A percentile compares a stretch with the other conserved stretches of the same genome.
phyloP scores from a whole-genome alignment of 2,888 invertebrate species.

The Lamproptera curius region DNA sequence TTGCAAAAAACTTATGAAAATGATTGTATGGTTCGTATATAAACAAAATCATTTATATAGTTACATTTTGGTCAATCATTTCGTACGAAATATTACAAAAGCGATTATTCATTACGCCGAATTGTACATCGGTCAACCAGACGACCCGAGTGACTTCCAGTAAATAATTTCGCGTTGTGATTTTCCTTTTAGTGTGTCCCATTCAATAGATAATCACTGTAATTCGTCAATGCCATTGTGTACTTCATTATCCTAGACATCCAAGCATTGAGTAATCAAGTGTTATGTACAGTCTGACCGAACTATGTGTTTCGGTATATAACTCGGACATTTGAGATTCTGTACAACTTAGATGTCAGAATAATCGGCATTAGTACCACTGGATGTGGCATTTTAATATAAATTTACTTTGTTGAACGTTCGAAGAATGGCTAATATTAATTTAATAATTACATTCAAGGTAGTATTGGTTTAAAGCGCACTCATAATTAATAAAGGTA shows the following conservation, averaged over 20 bases:
- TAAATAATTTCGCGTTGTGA: constrained; percentile 5
- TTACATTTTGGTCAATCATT: too few relatives aligned
- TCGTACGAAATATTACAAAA: too few relatives aligned
- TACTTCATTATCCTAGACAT: constrained; percentile 35
- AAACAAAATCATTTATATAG: too few relatives aligned
- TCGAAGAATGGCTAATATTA: too few relatives aligned
- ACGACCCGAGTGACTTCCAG: constrained; percentile 1
- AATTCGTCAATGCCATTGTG: constrained; percentile 44
- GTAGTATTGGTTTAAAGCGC: too few relatives aligned
- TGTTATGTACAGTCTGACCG: constrained; percentile 36
- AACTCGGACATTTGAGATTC: constrained; percentile 45
- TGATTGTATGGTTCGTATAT: too few relatives aligned
- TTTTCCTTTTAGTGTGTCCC: constrained; percentile 19
- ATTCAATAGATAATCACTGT: constrained; percentile 30
- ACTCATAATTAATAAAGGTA: too few relatives aligned
- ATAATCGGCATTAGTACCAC: constrained; percentile 53
- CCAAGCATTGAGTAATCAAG: constrained; percentile 41
- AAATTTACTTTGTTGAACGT: too few relatives aligned
- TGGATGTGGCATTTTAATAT: constrained; percentile 36
- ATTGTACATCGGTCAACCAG: too few relatives aligned
- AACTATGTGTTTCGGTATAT: constrained; percentile 38
- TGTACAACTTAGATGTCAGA: constrained; percentile 40
- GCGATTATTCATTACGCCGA: too few relatives aligned
- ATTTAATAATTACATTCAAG: too few relatives aligned
- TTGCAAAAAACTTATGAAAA: too few relatives aligned